Conservation (phyloP, 2,888 invertebrate genomes). For the Bhutanitis thaidina region DNA sequence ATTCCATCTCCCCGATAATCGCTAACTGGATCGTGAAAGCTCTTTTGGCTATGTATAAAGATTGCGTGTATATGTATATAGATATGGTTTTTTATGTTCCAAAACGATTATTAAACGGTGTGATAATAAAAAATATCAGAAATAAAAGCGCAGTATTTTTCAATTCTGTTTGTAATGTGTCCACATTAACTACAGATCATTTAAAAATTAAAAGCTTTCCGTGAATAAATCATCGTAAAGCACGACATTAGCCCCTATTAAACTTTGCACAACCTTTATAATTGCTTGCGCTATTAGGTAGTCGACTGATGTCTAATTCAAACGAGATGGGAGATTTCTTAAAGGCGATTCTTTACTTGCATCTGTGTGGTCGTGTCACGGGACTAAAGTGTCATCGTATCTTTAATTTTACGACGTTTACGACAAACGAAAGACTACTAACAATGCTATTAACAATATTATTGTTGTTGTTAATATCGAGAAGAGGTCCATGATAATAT, state of each 20-base stretch:
- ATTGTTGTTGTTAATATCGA: too few species aligned
- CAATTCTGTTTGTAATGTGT: slow-evolving; percentile 2
- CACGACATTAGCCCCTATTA: slow-evolving; percentile 52
- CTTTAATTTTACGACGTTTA: too few species aligned
- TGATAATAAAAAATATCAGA: slow-evolving; percentile 5
- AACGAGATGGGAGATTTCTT: slow-evolving; percentile 10
- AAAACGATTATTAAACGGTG: slow-evolving; percentile 4
- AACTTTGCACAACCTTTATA: slow-evolving; percentile 62
- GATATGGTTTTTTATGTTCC: not conserved
- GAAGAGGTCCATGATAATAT: too few species aligned
- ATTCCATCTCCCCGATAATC: too few species aligned
- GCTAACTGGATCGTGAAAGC: too few species aligned
- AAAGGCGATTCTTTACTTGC: too few species aligned
- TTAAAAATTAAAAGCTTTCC: slow-evolving; percentile 32
- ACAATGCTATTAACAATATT: too few species aligned
- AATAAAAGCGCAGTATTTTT: not conserved
- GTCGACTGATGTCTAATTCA: slow-evolving; percentile 30
- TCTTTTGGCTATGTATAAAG: too few species aligned
- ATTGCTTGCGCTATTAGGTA: slow-evolving; percentile 56
- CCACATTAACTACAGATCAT: slow-evolving; percentile 22
- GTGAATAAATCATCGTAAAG: slow-evolving; percentile 36
- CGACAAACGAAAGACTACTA: too few species aligned
- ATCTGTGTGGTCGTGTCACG: too few species aligned
- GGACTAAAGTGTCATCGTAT: too few species aligned
- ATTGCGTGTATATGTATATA: too few species aligned